Conservation (phyloP, 2,113 vertebrate genomes). For the Menura novaehollandiae region DNA sequence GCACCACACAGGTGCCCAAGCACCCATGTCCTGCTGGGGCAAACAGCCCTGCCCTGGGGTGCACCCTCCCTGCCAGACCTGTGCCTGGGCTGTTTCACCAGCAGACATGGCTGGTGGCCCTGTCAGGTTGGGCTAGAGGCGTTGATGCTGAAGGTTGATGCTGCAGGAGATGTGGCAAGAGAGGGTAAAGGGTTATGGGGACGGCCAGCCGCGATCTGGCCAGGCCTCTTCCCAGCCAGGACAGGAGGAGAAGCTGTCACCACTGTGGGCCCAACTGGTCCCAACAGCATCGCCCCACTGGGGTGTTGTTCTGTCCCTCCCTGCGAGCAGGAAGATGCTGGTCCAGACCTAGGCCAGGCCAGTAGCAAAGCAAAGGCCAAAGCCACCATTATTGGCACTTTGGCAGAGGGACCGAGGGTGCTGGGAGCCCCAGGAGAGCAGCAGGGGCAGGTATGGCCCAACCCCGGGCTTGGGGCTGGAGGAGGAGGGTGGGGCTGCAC, state of each 20-base stretch:
- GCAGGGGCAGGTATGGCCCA: too few species aligned
- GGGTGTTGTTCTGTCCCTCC: background rate
- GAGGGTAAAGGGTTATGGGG: background rate
- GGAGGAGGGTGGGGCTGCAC: background rate
- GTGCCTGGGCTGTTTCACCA: background rate
- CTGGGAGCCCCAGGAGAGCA: background rate
- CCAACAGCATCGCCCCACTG: background rate
- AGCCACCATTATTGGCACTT: background rate
- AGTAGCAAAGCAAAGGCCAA: background rate
- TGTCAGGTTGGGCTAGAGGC: background rate
- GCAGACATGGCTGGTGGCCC: fast-evolving
- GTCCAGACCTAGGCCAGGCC: background rate
- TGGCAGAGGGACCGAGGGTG: fast-evolving
- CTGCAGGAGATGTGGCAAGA: background rate
- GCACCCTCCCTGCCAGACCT: background rate
- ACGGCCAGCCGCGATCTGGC: background rate
- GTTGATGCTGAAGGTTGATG: background rate
- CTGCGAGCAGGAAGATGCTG: background rate
- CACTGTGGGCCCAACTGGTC: background rate
- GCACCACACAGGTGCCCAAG: fast-evolving
- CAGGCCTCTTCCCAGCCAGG: background rate
- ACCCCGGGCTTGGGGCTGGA: background rate
- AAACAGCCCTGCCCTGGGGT: background rate
- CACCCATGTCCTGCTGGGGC: fast-evolving
- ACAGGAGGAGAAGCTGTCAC: too few species aligned